Conservation (phyloP, 2,113 vertebrate genomes). For the Microcebus murinus region DNA sequence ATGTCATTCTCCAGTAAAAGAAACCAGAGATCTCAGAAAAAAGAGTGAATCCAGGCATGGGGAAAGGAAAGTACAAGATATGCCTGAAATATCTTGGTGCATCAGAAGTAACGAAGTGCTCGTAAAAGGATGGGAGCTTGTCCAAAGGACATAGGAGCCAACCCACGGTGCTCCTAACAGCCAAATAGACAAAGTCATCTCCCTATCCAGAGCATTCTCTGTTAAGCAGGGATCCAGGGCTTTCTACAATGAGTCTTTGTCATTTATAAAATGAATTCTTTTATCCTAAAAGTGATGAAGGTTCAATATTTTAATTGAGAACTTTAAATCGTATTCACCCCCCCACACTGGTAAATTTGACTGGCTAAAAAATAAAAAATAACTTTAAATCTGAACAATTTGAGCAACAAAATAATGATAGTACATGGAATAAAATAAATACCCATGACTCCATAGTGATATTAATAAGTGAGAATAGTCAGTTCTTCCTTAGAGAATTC, state of each 20-base stretch:
- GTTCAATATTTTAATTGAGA: slow-evolving; percentile 35
- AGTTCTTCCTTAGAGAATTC: background rate
- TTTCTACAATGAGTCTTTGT: background rate
- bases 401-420: background rate
- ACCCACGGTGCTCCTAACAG: background rate
- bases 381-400: background rate
- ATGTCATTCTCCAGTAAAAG: background rate
- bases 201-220: background rate
- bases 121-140: background rate
- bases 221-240: background rate
- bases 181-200: background rate
- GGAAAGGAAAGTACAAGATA: background rate
- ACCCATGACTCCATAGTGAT: background rate
- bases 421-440: background rate
- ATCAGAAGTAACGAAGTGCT: background rate
- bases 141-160: background rate
- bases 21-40: background rate
- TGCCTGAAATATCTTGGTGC: background rate
- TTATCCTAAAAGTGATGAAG: background rate
- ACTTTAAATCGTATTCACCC: background rate
- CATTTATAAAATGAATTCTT: background rate
- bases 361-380: background rate
- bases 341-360: too few relatives aligned
- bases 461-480: background rate
- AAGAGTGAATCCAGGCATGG: background rate